Conservation (phyloP, 2,113 vertebrate species). For the Vulpes ferrilata region DNA sequence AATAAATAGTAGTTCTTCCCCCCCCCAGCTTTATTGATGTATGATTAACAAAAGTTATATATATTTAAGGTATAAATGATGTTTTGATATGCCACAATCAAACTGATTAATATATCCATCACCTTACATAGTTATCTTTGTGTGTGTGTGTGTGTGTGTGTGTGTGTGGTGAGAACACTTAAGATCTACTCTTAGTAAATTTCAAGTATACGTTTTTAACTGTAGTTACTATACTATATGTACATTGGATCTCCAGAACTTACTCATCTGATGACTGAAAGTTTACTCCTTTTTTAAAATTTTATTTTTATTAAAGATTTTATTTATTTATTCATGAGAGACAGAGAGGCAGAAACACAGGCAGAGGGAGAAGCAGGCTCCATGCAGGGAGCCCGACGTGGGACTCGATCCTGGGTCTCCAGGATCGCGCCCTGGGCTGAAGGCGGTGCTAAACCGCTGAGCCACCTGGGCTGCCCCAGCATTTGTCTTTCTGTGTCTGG, state of each 20-base stretch:
- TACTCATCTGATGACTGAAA: not conserved
- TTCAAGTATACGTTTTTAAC: not conserved
- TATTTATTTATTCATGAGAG: too few species aligned
- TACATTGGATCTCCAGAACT: not conserved
- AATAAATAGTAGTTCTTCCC: not conserved
- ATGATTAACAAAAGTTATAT: not conserved
- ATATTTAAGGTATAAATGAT: not conserved
- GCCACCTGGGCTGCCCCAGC: too few species aligned
- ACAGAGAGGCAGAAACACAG: too few species aligned
- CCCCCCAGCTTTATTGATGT: not conserved
- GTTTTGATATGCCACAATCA: not conserved
- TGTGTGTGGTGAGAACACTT: not conserved
- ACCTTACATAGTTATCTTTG: not conserved
- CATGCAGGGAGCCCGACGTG: too few species aligned
- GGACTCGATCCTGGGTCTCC: too few species aligned
- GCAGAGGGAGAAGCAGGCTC: too few species aligned
- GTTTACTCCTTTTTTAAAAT: not conserved
- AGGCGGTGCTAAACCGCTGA: too few species aligned
- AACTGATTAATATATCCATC: not conserved
- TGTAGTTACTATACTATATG: not conserved
- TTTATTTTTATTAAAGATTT: too few species aligned
- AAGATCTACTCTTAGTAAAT: not conserved
- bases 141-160: not conserved
- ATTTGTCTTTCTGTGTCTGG: not conserved
- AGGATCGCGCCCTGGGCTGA: too few species aligned